These are phyloP conservation scores for Coelinius sp. DNA, from an alignment of 2,888 invertebrate species.

Conservation along the genomic window DNA sequence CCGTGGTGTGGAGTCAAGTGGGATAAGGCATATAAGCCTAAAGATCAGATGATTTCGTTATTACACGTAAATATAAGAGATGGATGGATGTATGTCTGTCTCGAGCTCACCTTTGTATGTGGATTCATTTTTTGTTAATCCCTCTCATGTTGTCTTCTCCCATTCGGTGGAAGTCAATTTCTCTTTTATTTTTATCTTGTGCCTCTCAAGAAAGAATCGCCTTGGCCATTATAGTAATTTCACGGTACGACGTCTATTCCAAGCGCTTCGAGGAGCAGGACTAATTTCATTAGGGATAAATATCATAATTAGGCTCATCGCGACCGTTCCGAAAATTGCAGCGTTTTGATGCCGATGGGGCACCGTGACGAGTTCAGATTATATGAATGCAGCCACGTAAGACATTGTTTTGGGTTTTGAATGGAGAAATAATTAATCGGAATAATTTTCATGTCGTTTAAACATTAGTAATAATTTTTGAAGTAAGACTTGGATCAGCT, in stretches of 20 bases:
- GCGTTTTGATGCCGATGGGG: conserved; percentile 43
- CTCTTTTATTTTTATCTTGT: conserved; percentile 38
- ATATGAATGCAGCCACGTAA: not conserved
- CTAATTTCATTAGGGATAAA: conserved; percentile 71
- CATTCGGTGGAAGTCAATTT: conserved; percentile 9
- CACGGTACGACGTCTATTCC: conserved; percentile 65
- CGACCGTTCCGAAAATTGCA: conserved; percentile 59
- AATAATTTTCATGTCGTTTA: too few relatives aligned
- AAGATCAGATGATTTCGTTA: conserved; percentile 15
- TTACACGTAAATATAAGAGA: conserved; percentile 21
- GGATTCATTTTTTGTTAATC: conserved; percentile 1
- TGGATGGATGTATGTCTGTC: conserved; percentile 16
- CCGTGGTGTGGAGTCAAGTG: conserved; percentile 3
- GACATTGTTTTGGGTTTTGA: not conserved
- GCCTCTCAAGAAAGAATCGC: conserved; percentile 45
- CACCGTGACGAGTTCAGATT: not conserved
- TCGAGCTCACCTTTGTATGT: not conserved
- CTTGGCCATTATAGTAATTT: conserved; percentile 68
- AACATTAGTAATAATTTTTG: too few relatives aligned
- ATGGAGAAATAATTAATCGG: not conserved
- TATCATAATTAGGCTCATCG: conserved; percentile 67
- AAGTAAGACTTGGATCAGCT: too few relatives aligned
- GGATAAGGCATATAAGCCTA: not conserved
- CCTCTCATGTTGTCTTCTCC: conserved; percentile 9
- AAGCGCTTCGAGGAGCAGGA: conserved; percentile 60